These are phyloP conservation scores for Stegophylla sp. DNA, from an alignment of 2,888 invertebrate genomes.

Conservation along the genomic window DNA sequence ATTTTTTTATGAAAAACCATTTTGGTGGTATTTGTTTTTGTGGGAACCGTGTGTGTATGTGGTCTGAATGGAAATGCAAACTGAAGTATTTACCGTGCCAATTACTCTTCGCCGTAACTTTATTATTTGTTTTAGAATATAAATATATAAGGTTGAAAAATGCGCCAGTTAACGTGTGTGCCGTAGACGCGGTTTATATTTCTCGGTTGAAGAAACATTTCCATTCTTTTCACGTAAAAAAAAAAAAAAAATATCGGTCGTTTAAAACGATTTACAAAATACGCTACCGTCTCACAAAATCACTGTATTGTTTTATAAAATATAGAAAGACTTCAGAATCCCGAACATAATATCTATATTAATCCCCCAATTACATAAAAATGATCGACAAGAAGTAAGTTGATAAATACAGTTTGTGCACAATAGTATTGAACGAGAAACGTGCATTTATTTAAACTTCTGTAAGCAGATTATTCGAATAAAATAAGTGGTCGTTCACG, in stretches of 20 bases:
- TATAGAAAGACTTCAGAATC: too few relatives aligned
- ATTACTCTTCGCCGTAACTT: not conserved
- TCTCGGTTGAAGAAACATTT: too few relatives aligned
- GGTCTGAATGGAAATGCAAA: conserved; percentile 1
- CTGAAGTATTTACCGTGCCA: conserved; percentile 27
- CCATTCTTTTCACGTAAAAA: not conserved
- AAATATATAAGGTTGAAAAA: not conserved
- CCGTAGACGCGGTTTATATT: not conserved
- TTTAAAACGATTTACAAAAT: not conserved
- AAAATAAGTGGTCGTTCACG: too few relatives aligned
- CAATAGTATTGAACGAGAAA: too few relatives aligned
- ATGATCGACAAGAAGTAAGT: too few relatives aligned
- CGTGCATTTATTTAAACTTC: too few relatives aligned
- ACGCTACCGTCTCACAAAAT: too few relatives aligned
- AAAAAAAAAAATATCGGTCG: not conserved
- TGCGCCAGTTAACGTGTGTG: not conserved
- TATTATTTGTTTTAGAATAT: conserved; percentile 24
- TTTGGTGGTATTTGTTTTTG: conserved; percentile 19
- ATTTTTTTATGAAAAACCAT: conserved; percentile 13
- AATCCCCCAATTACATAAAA: too few relatives aligned
- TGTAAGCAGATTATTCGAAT: too few relatives aligned
- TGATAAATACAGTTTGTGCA: too few relatives aligned
- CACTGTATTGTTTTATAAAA: too few relatives aligned
- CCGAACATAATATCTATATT: too few relatives aligned
- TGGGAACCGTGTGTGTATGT: not conserved